Conservation (phyloP, 2,113 vertebrate genomes). For the Ceyx melanurus region DNA sequence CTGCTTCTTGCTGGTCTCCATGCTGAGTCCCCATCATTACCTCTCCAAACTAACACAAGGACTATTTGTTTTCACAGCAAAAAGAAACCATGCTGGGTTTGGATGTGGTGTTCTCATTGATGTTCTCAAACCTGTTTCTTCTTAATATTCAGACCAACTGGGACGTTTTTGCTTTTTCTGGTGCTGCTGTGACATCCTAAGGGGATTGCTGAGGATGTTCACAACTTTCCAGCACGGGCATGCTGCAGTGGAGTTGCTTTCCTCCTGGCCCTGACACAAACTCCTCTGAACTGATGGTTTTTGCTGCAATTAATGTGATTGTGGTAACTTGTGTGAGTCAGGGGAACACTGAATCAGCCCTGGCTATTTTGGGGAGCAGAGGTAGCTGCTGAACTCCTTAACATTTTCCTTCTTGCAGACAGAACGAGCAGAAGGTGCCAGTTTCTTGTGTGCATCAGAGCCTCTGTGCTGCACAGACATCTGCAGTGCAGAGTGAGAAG, state of each 20-base stretch:
- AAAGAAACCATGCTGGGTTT: not conserved
- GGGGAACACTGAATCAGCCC: not conserved
- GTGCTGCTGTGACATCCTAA: not conserved
- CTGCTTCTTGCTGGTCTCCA: not conserved
- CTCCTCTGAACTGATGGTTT: constrained; percentile 10
- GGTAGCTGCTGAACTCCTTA: not conserved
- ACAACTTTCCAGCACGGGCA: not conserved
- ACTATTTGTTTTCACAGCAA: not conserved
- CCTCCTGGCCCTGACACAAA: constrained; percentile 14
- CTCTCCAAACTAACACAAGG: not conserved
- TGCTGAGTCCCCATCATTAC: not conserved
- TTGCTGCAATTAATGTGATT: constrained; percentile 24
- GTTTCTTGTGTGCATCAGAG: not conserved
- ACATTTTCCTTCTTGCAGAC: constrained; percentile 1
- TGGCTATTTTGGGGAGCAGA: constrained; percentile 4
- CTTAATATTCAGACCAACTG: constrained; percentile 24
- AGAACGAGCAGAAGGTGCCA: not conserved
- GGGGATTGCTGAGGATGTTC: constrained; percentile 18
- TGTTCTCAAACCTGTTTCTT: constrained; percentile 22
- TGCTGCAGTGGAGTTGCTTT: not conserved
- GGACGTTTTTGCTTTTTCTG: constrained; percentile 4
- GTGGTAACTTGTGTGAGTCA: not conserved
- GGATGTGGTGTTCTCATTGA: not conserved
- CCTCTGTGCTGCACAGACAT: not conserved
- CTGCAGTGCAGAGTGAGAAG: not conserved